These are phyloP conservation scores for Drosophila bifasciata DNA, from an alignment of 1,140 invertebrate genomes.

Conservation along the genomic window DNA sequence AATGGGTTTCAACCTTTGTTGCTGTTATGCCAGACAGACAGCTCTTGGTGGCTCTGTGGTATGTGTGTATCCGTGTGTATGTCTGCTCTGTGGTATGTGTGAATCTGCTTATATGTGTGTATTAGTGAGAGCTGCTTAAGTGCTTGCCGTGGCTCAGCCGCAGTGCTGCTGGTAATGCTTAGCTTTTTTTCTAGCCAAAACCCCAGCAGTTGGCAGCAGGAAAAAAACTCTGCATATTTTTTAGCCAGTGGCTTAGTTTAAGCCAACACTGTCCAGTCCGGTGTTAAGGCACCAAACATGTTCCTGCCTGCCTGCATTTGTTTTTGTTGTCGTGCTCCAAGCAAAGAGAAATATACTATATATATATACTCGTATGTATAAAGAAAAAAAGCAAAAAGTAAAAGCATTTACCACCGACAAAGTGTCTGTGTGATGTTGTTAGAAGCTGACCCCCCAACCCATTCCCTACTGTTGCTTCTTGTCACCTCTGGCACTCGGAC, in stretches of 20 bases:
- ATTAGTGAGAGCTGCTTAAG: slow-evolving; percentile 34
- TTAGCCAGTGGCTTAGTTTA: not conserved
- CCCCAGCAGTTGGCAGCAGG: not conserved
- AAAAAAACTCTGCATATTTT: not conserved
- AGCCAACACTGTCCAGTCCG: slow-evolving; percentile 9
- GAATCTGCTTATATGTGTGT: slow-evolving; percentile 18
- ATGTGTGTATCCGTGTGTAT: slow-evolving; percentile 1
- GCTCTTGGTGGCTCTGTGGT: slow-evolving; percentile 9
- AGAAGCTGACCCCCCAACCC: slow-evolving; percentile 19
- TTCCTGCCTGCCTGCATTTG: slow-evolving; percentile 8
- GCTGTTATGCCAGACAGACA: slow-evolving; percentile 5
- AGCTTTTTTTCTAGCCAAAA: slow-evolving; percentile 14
- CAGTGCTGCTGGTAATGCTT: slow-evolving; percentile 7
- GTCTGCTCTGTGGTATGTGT: too few relatives aligned
- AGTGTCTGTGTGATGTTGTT: slow-evolving; percentile 58
- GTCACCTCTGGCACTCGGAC: slow-evolving; percentile 39
- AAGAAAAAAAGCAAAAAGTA: slow-evolving; percentile 20
- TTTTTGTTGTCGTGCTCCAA: too few relatives aligned
- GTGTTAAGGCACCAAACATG: slow-evolving; percentile 17
- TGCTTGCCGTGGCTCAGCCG: slow-evolving; percentile 22
- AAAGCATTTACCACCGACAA: slow-evolving; percentile 54
- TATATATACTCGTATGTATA: too few relatives aligned
- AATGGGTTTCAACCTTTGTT: slow-evolving; percentile 28
- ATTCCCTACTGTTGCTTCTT: not conserved
- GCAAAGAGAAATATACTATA: too few relatives aligned